Evolutionary conservation across 2,888 invertebrate species (phyloP).

Genomic region (Eulithis testata): DNA sequence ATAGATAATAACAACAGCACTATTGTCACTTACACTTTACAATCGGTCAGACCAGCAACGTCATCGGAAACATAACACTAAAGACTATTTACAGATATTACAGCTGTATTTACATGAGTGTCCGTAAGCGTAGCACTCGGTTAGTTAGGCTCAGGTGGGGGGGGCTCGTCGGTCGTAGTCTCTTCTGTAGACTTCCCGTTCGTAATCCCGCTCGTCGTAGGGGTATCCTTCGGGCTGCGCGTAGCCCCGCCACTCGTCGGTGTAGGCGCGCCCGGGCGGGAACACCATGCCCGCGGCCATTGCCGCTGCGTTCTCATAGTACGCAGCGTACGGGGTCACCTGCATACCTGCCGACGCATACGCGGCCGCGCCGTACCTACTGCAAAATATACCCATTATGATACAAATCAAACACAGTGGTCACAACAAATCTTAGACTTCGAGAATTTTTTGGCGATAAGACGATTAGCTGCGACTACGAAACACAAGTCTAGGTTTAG

Average conservation of each 20-base stretch:
- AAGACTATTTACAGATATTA: conserved; percentile 72
- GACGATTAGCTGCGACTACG: too few species aligned
- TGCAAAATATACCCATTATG: conserved; percentile 26
- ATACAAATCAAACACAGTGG: not conserved
- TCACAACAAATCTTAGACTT: not conserved
- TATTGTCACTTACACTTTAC: conserved; percentile 81
- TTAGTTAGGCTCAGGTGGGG: conserved; percentile 69
- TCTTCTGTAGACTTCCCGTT: conserved; percentile 84
- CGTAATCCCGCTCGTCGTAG: conserved; percentile 82
- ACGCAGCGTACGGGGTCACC: conserved; percentile 72
- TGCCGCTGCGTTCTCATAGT: conserved; percentile 73
- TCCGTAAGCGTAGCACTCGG: conserved; percentile 24
- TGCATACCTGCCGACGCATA: conserved; percentile 64
- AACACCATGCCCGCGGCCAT: conserved; percentile 82
- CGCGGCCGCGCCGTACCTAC: conserved; percentile 74
- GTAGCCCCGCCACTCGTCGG: conserved; percentile 81
- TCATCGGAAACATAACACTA: conserved; percentile 61
- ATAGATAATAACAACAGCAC: conserved; percentile 83
- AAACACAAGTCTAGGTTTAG: too few species aligned
- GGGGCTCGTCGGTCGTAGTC: conserved; percentile 88
- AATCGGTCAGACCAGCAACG: conserved; percentile 68
- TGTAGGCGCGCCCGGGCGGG: conserved; percentile 71
- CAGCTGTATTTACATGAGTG: conserved; percentile 67
- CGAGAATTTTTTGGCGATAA: too few species aligned
- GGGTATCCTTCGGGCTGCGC: conserved; percentile 79